A percentile compares a stretch with the other conserved stretches of the same genome.
These are phyloP conservation scores for Percopsis omiscomaycus DNA, from an alignment of 2,797 vertebrate species.

Conservation along the genomic window DNA sequence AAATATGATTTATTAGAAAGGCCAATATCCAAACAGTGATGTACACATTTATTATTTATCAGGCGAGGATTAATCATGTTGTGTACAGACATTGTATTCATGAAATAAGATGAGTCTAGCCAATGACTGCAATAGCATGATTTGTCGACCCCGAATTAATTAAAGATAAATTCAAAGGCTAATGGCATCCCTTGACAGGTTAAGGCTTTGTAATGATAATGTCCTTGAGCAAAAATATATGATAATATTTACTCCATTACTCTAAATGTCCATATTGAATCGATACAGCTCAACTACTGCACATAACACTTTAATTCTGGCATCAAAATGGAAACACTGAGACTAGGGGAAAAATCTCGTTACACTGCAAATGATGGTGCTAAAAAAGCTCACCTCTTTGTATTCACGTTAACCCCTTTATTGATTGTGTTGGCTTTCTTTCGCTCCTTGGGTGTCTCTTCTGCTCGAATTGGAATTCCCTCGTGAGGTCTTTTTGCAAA, in stretches of 20 bases:
- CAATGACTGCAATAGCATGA: too few relatives aligned
- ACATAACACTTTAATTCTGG: background rate
- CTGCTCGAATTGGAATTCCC: conserved; percentile 34
- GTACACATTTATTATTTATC: conserved; percentile 22
- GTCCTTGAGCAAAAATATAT: background rate
- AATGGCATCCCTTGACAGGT: too few relatives aligned
- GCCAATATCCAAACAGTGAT: background rate
- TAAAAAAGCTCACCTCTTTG: conserved; percentile 70
- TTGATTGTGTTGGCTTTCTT: conserved; percentile 39
- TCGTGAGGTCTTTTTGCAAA: conserved; percentile 47
- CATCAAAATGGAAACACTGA: conserved; percentile 2
- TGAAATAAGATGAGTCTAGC: background rate
- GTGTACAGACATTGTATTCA: background rate
- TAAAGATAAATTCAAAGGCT: too few relatives aligned
- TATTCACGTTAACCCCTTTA: conserved; percentile 50
- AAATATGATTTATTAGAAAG: background rate
- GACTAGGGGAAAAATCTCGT: background rate
- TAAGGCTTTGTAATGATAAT: too few relatives aligned
- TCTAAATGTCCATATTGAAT: conserved; percentile 7
- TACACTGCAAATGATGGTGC: conserved; percentile 8
- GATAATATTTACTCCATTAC: conserved; percentile 22
- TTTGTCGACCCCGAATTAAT: too few relatives aligned
- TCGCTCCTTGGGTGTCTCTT: conserved; percentile 35
- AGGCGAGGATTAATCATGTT: conserved; percentile 23
- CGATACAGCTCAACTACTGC: background rate